phyloP scores from a whole-genome alignment of 2,797 vertebrate species.

The Ataeniobius toweri region DNA sequence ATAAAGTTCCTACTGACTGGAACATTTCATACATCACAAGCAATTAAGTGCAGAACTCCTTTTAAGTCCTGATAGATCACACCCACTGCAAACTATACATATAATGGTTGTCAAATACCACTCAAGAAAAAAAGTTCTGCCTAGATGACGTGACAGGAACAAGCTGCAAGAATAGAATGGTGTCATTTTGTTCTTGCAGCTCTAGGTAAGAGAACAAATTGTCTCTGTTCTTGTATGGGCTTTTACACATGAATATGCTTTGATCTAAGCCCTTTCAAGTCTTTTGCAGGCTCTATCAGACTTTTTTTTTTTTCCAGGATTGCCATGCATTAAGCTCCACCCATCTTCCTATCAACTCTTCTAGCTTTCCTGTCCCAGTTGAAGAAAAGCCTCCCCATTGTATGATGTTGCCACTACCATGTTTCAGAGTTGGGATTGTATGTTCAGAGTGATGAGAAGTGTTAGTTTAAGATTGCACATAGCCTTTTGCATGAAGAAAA shows the following conservation, averaged over 20 bases:
- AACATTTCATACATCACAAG: not conserved
- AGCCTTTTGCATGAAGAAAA: too few species aligned
- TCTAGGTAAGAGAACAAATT: not conserved
- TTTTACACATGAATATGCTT: not conserved
- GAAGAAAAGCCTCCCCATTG: not conserved
- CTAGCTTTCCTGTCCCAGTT: not conserved
- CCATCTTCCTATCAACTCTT: not conserved
- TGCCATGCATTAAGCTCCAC: not conserved
- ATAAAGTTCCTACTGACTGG: not conserved
- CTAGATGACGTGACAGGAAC: not conserved
- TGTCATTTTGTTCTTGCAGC: not conserved
- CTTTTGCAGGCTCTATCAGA: not conserved
- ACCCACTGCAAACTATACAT: not conserved
- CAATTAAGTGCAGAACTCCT: not conserved
- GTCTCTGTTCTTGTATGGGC: slow-evolving; percentile 1
- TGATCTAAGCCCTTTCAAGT: not conserved
- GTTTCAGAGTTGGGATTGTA: not conserved
- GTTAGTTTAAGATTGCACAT: too few species aligned
- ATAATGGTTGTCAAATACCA: not conserved
- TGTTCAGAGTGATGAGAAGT: not conserved
- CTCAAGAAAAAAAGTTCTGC: not conserved
- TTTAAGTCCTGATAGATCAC: not conserved
- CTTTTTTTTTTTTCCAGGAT: not conserved
- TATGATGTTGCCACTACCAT: not conserved
- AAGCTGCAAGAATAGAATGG: not conserved